phyloP scores from a whole-genome alignment of 2,888 invertebrate species.

The Meloe dianella region DNA sequence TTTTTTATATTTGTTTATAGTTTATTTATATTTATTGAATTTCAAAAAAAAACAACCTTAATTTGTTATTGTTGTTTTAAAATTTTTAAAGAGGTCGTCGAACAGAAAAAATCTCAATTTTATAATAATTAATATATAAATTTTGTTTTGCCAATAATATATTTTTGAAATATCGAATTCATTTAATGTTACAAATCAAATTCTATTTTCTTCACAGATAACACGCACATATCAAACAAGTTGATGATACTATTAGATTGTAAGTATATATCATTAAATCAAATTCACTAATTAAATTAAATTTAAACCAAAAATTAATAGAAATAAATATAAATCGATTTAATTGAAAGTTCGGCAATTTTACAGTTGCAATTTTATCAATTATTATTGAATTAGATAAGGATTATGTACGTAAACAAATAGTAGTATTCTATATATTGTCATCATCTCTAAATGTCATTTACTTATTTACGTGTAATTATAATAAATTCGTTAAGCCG shows the following conservation, averaged over 20 bases:
- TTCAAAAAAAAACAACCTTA: neutral
- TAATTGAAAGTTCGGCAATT: constrained; percentile 7
- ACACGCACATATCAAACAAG: constrained; percentile 28
- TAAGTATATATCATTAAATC: constrained; percentile 20
- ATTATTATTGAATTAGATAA: neutral
- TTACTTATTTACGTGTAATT: no score
- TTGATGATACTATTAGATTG: constrained; percentile 27
- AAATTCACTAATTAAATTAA: constrained; percentile 16
- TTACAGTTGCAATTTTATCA: neutral
- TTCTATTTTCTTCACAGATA: constrained; percentile 24
- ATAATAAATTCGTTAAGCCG: no score
- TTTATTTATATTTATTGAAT: neutral
- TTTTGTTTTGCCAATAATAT: neutral
- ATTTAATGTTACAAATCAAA: neutral
- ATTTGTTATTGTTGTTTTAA: constrained; percentile 3
- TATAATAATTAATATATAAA: constrained; percentile 15
- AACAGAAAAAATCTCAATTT: constrained; percentile 20
- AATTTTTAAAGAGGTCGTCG: constrained; percentile 8
- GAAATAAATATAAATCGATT: constrained; percentile 15
- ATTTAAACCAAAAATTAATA: no score
- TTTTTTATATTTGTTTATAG: neutral
- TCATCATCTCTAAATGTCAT: neutral
- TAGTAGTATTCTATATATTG: neutral
- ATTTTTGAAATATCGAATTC: neutral
- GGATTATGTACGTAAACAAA: neutral